Conservation (phyloP, 1,140 invertebrate species). For the Mya arenaria region DNA sequence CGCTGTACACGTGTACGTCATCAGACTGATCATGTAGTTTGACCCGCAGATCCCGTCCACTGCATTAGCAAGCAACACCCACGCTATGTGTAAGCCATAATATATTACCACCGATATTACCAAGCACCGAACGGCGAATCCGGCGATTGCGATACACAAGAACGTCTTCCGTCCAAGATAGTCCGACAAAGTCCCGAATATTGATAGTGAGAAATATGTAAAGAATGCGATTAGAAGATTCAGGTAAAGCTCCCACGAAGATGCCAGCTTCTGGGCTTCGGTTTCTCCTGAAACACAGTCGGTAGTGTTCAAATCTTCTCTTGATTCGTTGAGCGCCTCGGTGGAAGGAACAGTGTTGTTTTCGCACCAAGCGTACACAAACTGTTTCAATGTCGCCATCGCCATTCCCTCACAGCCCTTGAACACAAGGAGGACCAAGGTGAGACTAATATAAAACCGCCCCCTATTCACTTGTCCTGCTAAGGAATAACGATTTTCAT, state of each 20-base stretch:
- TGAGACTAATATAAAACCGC: not conserved
- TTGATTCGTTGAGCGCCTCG: not conserved
- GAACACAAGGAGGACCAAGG: not conserved
- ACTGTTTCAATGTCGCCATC: constrained; percentile 17
- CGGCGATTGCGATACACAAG: not conserved
- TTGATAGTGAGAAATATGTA: not conserved
- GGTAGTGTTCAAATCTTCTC: not conserved
- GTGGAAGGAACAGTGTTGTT: not conserved
- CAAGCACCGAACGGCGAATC: not conserved
- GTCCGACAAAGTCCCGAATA: constrained; percentile 22
- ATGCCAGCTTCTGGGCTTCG: constrained; percentile 1
- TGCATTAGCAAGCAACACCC: constrained; percentile 9
- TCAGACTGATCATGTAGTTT: not conserved
- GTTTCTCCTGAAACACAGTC: not conserved
- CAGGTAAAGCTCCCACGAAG: constrained; percentile 11
- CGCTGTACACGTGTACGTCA: not conserved
- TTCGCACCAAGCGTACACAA: constrained; percentile 20
- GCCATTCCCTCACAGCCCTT: constrained; percentile 6
- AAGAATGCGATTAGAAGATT: constrained; percentile 12
- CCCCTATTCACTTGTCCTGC: too few species aligned
- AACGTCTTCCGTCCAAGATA: constrained; percentile 16
- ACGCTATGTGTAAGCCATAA: constrained; percentile 22
- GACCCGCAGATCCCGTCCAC: constrained; percentile 13
- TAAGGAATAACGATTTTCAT: too few species aligned
- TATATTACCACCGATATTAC: constrained; percentile 8